Evolutionary conservation across 2,888 invertebrate species (phyloP), one percentile per base, ranked within the genome.

Genomic region (Idaea straminata): DNA sequence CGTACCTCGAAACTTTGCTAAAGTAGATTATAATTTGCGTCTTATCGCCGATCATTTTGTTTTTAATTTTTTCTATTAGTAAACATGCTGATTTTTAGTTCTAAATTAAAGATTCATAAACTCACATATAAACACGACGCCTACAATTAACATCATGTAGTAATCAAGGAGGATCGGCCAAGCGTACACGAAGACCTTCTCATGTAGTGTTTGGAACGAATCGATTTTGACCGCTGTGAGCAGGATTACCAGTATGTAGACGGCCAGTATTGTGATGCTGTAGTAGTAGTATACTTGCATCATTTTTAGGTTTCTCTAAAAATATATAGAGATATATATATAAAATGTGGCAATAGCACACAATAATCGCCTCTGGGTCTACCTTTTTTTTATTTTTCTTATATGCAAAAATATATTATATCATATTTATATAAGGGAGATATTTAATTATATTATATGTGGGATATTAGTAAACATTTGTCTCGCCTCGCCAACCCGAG

Each of bases 221-320:
- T 59, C 60, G 63, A 35, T 62, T 35, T 68, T 62, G 47, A 61
- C 68, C 5, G 61, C 36, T 0, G 64, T 59, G 15, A 72, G 67
- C 0, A 66, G 6, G 2, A 68, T 57, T 3, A 65, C 62, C 25
- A 71, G 57, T 0, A 60, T 47, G 59, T 66, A 71, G 15, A 68
- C 57, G 6, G 67, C 61, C 16, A 65, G 57, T 64, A 72, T 67
- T 5, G 66, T 69, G 59, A 69, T 62, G 64, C 72, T 66, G 67
- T 72, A 72, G 59, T 61, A 65, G 62, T 64, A 66, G 64, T 67
- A 71, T 0, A 69, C 34, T 61, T 67, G 65, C 2, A 68, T 61
- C 47, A 71, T 64, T 35, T 67, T 71, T 0, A 60, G 60, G 65
- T 61, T 68, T 60, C 64, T 68, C 72, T 72, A 65, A 13, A 67